Evolutionary conservation across 2,888 invertebrate genomes (phyloP), one percentile per base, ranked within the genome.

Genomic region (Masnerella sp.): DNA sequence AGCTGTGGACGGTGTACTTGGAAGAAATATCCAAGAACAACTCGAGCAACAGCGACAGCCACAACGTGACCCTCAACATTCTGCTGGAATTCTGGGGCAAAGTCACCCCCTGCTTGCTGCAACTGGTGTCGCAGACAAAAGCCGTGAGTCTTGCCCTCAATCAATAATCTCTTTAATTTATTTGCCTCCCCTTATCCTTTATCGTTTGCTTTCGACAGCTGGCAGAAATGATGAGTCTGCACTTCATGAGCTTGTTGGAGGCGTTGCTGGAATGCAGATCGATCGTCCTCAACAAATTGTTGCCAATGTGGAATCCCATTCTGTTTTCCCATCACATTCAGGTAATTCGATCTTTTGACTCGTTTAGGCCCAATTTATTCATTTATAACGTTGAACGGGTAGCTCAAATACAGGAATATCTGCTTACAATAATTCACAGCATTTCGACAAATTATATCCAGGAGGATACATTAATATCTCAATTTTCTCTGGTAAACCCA

Each of bases 71-170:
- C 0, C 91, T 93, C 88, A 93, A 93, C 77, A 95, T 96, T 77
- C 90, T 99, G 58, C 93, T 98, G 79, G 98, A 99, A 89, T 99
- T 99, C 90, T 99, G 99, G 99, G 96, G 96, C 51, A 96, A 98
- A 88, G 95, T 99, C 4, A 98, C 99, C 32, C 99, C 99, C 0
- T 96, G 95, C 73, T 94, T 99, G 65, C 89, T 99, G 73, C 97
- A 98, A 85, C 90, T 99, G 64, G 93, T 99, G 30, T 93, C 95
- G 8, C 94, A 95, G 84, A 95, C 97, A 8, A 98, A 96, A 91
- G 92, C 95, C 88, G 95, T 96, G 81, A 90, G 92, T 88, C 18
- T 32, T 34, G 32, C 8, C 7, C 0, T n/a, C n/a, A n/a, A n/a
- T n/a, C n/a, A n/a, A n/a, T n/a, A n/a, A n/a, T n/a, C n/a, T n/a